A percentile compares a stretch with the other conserved stretches of the same genome.
Conservation (phyloP, 2,888 invertebrate genomes). For the Pterostichus madidus region DNA sequence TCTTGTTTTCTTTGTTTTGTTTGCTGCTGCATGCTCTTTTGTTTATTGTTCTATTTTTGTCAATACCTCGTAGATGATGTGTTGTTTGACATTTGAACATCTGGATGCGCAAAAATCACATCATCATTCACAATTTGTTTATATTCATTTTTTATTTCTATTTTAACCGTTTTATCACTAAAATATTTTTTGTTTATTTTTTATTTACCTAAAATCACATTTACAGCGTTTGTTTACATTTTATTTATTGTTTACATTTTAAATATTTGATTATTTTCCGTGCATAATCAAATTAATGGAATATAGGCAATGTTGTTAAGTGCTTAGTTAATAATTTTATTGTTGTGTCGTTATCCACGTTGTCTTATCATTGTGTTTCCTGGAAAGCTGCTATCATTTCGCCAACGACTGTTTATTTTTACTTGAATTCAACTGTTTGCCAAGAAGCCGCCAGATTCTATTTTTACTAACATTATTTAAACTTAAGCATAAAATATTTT, state of each 20-base stretch:
- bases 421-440: conserved; percentile 17
- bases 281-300: neutral
- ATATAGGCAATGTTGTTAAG: neutral
- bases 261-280: conserved; percentile 1
- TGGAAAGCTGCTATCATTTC: conserved; percentile 26
- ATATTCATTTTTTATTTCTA: neutral
- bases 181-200: neutral
- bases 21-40: conserved; percentile 23
- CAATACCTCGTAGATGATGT: neutral
- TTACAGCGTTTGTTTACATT: too few relatives aligned
- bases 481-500: neutral
- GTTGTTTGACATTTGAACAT: conserved; percentile 49
- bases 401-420: conserved; percentile 27
- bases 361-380: conserved; percentile 4
- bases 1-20: conserved; percentile 16
- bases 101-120: conserved; percentile 41
- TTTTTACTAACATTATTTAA: conserved; percentile 1
- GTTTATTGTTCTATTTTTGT: conserved; percentile 38
- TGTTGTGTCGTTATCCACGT: neutral
- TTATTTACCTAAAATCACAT: neutral
- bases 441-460: conserved; percentile 14
- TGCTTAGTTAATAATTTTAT: neutral
- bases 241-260: neutral
- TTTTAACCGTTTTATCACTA: neutral
- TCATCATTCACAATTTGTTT: conserved; percentile 28